Base-by-base conservation (phyloP, 2,797 vertebrate genomes). In the Hydrolagus colliei region DNA sequence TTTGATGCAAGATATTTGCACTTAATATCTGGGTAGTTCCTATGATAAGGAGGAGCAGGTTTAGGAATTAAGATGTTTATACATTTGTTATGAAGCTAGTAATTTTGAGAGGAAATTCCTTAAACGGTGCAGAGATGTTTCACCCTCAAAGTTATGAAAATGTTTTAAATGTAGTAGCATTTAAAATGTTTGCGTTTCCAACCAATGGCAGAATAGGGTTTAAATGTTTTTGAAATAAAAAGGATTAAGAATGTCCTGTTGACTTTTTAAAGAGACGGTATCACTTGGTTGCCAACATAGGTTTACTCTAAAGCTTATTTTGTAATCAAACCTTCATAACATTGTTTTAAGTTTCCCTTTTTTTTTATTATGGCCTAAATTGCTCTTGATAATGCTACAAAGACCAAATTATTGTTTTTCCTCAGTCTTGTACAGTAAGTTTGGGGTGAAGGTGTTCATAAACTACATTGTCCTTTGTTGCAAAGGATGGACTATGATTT, bases 1-100 rank as follows among this genome's bases (percentile, higher is more conserved):
- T 91, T 86, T 94, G 92, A 91, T 90, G 89, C 90, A 93, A 91
- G 91, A 90, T 86, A 87, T 88, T 93, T 93, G 91, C 91, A 93
- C 91, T 93, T 93, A 93, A 90, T 91, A 87, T 92, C 79, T 65
- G 41, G 79, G 79, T 82, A 35, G 27, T 82, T 67, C 79, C 79
- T 82, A 63, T 82, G 79, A 82, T 82, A 41, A 35, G 79, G 79
- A 82, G 65, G 79, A 82, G 79, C 79, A 82, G 79, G 79, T 68
- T 82, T 82, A 68, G 79, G 68, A 68, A 20, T 52, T 68, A 41
- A 82, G 79, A 82, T 82, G 79, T 82, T 82, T 82, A 82, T 82
- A 82, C 79, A 82, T 68, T 82, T 68, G 79, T 82, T 82, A 41
- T 35, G 79, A 68, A 68, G 68, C 65, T 68, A 82, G 79, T 68